Base-by-base conservation (phyloP, 2,113 vertebrate genomes). In the Lipotes vexillifer region DNA sequence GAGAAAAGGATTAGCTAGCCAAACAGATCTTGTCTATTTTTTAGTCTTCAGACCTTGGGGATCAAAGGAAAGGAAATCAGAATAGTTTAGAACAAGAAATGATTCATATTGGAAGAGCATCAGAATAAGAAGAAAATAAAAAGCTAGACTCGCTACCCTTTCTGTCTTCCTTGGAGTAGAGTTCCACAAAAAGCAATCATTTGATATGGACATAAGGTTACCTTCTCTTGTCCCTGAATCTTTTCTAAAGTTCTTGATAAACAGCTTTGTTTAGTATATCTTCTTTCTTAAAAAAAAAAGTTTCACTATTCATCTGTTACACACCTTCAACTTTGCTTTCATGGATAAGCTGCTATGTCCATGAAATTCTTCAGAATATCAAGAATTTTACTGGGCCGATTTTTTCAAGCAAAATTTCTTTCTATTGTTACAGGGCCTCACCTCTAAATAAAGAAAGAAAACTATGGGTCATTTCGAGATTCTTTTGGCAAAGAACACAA, bases 321-420 rank as follows among this genome's bases (percentile, higher is more conserved):
- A 74, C 8, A 65, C 1, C 36, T 87, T 81, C 23, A 80, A 81
- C 25, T 71, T 92, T 31, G 36, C 57, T 81, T 88, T 92, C 65
- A 71, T 44, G 12, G 65, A 31, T 80, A 95, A 92, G n/a, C 12
- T 86, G 29, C 63, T 33, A n/a, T 81, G 44, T 41, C n/a, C 44
- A 86, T 86, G 41, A 86, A 71, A 69, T 95, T 95, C 71, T 95
- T 71, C n/a, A 71, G n/a, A 86, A 29, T 68, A 44, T 44, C n/a
- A 91, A 80, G 41, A 92, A 44, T 95, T 92, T 87, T 55, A 72
- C 13, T 46, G 17, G 36, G 55, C 21, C 68, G 85, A 13, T 46
- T 65, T 90, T 94, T 82, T 88, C 36, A 71, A 63, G 29, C 41
- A 80, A 87, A 52, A 72, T 81, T 49, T 61, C 41, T 41, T 66